phyloP scores from a whole-genome alignment of 2,113 vertebrate species.

The Gallinago jamesoni region DNA sequence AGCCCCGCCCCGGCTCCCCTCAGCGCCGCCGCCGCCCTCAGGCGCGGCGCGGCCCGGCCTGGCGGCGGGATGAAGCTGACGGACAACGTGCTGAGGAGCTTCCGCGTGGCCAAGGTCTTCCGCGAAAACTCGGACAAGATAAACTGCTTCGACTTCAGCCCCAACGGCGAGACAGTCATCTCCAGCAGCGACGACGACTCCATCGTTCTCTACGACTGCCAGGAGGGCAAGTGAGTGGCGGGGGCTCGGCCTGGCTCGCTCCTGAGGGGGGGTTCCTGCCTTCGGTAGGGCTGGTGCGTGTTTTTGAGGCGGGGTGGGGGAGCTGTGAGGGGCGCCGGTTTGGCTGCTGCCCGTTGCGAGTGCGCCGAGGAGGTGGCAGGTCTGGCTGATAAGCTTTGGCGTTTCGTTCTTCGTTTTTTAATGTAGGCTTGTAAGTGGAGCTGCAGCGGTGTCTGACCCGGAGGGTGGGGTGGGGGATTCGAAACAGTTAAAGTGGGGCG shows the following conservation, averaged over 20 bases:
- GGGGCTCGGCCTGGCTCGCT: not conserved
- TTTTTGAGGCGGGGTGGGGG: not conserved
- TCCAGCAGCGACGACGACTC: slow-evolving; percentile 99
- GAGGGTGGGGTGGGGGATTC: not conserved
- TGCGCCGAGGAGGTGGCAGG: not conserved
- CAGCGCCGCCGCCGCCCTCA: slow-evolving; percentile 11
- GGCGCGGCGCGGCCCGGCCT: not conserved
- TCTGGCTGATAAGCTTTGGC: no score
- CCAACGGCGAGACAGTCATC: slow-evolving; percentile 96
- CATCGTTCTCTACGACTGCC: slow-evolving; percentile 96
- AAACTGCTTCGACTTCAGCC: slow-evolving; percentile 98
- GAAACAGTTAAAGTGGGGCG: not conserved
- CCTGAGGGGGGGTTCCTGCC: not conserved
- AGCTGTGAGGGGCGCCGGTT: not conserved
- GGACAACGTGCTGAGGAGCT: slow-evolving; percentile 98
- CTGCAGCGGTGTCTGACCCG: fast-evolving
- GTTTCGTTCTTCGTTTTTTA: not conserved
- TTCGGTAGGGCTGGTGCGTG: not conserved
- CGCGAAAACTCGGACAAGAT: slow-evolving; percentile 98
- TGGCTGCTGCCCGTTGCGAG: not conserved
- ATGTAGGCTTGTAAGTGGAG: not conserved
- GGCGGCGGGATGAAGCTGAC: slow-evolving; percentile 91
- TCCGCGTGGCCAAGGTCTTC: slow-evolving; percentile 98
- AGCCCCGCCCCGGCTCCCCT: not conserved
- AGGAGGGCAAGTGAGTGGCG: slow-evolving; percentile 96